Evolutionary conservation across 1,140 invertebrate genomes (phyloP).

Genomic region (Pseudomyrmex cubaensis): DNA sequence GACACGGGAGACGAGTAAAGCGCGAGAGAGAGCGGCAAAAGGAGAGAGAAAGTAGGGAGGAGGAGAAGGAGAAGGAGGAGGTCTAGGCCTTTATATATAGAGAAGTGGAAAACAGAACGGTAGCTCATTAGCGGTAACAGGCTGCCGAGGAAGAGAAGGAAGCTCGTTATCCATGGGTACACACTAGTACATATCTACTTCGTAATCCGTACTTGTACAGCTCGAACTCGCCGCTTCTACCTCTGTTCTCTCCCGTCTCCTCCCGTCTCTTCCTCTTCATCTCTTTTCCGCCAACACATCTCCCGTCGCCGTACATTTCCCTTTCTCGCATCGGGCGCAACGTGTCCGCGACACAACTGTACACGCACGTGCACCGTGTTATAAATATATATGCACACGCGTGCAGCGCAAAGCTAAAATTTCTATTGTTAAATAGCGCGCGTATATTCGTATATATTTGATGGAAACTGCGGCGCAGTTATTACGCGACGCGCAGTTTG

Average conservation of each 20-base stretch:
- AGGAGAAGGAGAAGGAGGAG: background rate
- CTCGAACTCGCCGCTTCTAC: slow-evolving; percentile 42
- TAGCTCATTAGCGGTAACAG: slow-evolving; percentile 83
- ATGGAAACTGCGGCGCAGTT: slow-evolving; percentile 5
- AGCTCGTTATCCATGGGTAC: slow-evolving; percentile 83
- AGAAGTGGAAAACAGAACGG: slow-evolving; percentile 80
- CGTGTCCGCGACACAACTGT: background rate
- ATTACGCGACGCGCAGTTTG: background rate
- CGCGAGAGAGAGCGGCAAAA: background rate
- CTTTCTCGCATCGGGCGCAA: background rate
- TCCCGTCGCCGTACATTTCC: slow-evolving; percentile 7
- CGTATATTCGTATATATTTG: background rate
- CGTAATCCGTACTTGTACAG: slow-evolving; percentile 58
- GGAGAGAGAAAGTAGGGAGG: background rate
- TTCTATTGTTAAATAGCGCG: slow-evolving; percentile 24
- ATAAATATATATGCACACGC: background rate
- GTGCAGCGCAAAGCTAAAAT: slow-evolving; percentile 23
- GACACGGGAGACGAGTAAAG: background rate
- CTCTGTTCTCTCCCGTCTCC: background rate
- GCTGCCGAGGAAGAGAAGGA: slow-evolving; percentile 81
- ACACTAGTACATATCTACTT: slow-evolving; percentile 73
- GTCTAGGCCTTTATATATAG: slow-evolving; percentile 61
- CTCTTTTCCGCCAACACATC: slow-evolving; percentile 66
- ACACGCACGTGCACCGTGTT: no score
- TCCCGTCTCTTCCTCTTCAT: slow-evolving; percentile 60